Percentiles rank a stretch among this genome's conserved stretches.
Conservation (phyloP, 2,797 vertebrate genomes). For the Bradypus variegatus region DNA sequence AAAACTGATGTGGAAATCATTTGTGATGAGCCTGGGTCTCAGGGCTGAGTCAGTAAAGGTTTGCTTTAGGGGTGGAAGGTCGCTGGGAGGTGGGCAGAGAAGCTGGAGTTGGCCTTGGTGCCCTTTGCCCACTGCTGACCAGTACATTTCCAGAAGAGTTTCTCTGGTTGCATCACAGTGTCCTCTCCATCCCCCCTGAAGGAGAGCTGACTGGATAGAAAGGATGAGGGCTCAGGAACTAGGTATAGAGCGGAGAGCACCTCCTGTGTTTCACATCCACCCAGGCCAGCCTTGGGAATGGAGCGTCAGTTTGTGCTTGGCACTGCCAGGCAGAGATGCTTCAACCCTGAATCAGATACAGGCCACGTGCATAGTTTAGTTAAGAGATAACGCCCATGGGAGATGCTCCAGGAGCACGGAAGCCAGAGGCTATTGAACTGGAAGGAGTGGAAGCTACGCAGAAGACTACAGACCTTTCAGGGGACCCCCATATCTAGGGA, state of each 20-base stretch:
- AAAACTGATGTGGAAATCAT: not conserved
- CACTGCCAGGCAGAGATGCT: not conserved
- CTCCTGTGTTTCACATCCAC: not conserved
- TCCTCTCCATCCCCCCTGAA: not conserved
- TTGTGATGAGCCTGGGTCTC: not conserved
- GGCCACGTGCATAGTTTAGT: no score
- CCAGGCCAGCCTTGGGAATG: not conserved
- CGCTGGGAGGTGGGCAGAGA: fast-evolving
- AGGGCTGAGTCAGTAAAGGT: not conserved
- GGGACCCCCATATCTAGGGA: not conserved
- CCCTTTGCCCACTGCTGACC: not conserved
- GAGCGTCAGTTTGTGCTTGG: not conserved
- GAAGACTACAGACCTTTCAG: not conserved
- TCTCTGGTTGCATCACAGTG: not conserved
- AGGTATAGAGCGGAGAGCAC: fast-evolving
- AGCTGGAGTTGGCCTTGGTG: not conserved
- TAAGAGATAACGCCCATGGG: not conserved
- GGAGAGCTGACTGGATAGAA: no score
- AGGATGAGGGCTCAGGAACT: not conserved
- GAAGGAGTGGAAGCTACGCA: not conserved
- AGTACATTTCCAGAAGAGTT: not conserved
- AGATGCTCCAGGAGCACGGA: not conserved
- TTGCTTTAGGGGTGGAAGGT: not conserved
- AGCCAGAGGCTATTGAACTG: not conserved
- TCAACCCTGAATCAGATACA: not conserved